Evolutionary conservation across 2,113 vertebrate species (phyloP).

Genomic region (Balaenoptera acutorostrata): DNA sequence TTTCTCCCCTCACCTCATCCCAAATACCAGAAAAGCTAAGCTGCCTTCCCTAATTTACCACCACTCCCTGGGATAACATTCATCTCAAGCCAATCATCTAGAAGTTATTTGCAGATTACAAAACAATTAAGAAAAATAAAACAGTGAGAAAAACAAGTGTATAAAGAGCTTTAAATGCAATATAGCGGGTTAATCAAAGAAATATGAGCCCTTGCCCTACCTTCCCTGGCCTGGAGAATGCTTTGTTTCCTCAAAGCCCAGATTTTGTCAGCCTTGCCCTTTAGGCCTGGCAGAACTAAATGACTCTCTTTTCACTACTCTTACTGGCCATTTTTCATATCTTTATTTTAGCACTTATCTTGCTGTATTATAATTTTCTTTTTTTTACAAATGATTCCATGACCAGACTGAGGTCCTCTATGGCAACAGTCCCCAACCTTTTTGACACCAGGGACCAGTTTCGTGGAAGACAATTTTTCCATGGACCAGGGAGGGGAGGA

Average conservation of each 20-base stretch:
- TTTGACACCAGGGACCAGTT: too few species aligned
- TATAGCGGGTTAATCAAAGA: not conserved
- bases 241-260: not conserved
- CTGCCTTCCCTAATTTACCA: not conserved
- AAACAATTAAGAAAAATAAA: not conserved
- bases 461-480: too few species aligned
- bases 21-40: not conserved
- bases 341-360: slow-evolving; percentile 30
- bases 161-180: not conserved
- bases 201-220: not conserved
- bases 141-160: not conserved
- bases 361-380: not conserved
- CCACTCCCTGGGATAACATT: not conserved
- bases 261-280: not conserved
- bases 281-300: not conserved
- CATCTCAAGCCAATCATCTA: not conserved
- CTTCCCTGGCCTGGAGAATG: not conserved
- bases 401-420: not conserved
- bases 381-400: not conserved
- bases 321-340: not conserved
- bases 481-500: too few species aligned
- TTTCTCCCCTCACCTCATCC: not conserved
- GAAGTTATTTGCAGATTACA: not conserved
- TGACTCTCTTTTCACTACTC: not conserved
- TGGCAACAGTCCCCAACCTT: too few species aligned